phyloP scores from a whole-genome alignment of 2,888 invertebrate species.

The Melanostoma scalare region DNA sequence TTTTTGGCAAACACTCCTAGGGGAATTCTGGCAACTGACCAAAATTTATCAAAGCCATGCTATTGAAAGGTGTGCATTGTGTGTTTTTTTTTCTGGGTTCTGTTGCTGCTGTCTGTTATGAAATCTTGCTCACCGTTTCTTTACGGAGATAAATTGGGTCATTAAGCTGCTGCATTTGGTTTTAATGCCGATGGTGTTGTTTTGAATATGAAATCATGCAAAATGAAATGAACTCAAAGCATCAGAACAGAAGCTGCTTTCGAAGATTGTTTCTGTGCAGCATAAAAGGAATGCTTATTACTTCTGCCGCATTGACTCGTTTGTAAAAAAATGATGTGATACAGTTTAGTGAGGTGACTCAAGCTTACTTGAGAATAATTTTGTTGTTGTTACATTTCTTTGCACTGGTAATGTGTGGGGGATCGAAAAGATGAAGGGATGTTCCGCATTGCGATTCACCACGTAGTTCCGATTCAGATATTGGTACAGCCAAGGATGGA shows the following conservation, averaged over 20 bases:
- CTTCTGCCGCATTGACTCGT: too few relatives aligned
- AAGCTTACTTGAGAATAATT: too few relatives aligned
- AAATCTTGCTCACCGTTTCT: not conserved
- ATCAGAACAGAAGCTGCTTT: not conserved
- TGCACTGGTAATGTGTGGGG: too few relatives aligned
- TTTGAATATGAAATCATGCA: conserved; percentile 5
- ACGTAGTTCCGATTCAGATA: too few relatives aligned
- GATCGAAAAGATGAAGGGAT: too few relatives aligned
- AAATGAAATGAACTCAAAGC: not conserved
- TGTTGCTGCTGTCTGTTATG: not conserved
- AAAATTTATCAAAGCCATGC: conserved; percentile 28
- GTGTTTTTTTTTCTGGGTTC: not conserved
- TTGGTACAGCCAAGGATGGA: too few relatives aligned
- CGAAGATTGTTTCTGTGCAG: too few relatives aligned
- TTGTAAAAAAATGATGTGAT: too few relatives aligned
- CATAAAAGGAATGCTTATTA: too few relatives aligned
- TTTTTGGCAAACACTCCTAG: conserved; percentile 33
- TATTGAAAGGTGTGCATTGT: conserved; percentile 43
- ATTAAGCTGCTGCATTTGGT: conserved; percentile 18
- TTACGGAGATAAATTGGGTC: conserved; percentile 26
- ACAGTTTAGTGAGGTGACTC: too few relatives aligned
- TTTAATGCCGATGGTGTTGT: not conserved
- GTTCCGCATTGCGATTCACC: too few relatives aligned
- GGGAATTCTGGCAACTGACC: conserved; percentile 47
- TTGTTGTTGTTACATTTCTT: too few relatives aligned